A percentile compares a stretch with the other conserved stretches of the same genome.
phyloP scores from a whole-genome alignment of 2,888 invertebrate genomes.

The Drosophila prolongata region DNA sequence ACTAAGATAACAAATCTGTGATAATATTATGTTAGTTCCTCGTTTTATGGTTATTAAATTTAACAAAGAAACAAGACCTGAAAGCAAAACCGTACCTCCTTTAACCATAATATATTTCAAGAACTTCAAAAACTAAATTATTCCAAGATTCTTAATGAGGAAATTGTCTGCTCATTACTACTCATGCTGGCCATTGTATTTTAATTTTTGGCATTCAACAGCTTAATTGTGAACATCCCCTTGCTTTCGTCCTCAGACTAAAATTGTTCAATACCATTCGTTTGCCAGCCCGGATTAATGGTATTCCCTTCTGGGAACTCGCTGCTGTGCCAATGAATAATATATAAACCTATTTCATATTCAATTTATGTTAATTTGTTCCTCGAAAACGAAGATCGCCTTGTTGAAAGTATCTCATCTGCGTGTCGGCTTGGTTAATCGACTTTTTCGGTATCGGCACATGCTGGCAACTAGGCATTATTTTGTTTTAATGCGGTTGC shows the following conservation, averaged over 20 bases:
- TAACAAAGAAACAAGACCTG: too few relatives aligned
- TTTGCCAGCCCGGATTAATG: slow-evolving; percentile 8
- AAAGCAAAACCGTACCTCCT: too few relatives aligned
- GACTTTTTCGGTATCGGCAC: slow-evolving; percentile 32
- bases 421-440: slow-evolving; percentile 20
- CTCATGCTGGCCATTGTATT: slow-evolving; percentile 1
- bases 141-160: neutral
- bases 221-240: slow-evolving; percentile 16
- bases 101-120: too few relatives aligned
- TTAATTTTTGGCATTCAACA: neutral
- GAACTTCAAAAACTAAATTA: too few relatives aligned
- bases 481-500: slow-evolving; percentile 25
- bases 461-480: slow-evolving; percentile 15
- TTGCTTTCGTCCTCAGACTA: slow-evolving; percentile 7
- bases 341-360: slow-evolving; percentile 18
- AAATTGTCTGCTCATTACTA: neutral
- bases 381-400: slow-evolving; percentile 11
- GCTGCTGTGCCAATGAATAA: neutral
- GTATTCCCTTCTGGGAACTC: slow-evolving; percentile 13
- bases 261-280: neutral
- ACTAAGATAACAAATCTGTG: neutral
- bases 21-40: neutral
- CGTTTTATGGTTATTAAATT: neutral
- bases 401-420: slow-evolving; percentile 1
- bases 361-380: slow-evolving; percentile 18